Evolutionary conservation across 1,140 invertebrate genomes (phyloP).

Genomic region (Pissodes strobi): DNA sequence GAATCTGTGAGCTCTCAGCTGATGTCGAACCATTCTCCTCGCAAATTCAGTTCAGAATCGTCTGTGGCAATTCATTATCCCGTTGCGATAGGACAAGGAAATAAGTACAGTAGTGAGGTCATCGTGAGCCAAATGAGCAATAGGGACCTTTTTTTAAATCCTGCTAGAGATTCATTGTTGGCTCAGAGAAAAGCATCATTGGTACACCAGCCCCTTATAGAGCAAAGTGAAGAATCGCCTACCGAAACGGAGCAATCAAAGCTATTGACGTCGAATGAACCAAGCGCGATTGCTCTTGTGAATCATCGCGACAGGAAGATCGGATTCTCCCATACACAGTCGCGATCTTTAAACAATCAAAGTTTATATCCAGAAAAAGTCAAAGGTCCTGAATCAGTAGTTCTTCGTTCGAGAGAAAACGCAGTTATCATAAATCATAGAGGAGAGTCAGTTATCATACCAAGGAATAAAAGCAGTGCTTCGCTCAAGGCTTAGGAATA

Average conservation of each 20-base stretch:
- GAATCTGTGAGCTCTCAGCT: too few relatives aligned
- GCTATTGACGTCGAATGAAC: too few relatives aligned
- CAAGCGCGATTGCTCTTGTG: too few relatives aligned
- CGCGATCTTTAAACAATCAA: too few relatives aligned
- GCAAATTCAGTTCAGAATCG: constrained; percentile 12
- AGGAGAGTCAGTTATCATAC: constrained; percentile 13
- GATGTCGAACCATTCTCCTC: too few relatives aligned
- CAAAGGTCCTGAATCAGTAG: neutral
- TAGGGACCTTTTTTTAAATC: constrained; percentile 1
- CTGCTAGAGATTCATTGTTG: neutral
- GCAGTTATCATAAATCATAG: constrained; percentile 11
- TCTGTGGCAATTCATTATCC: neutral
- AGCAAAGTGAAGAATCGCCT: constrained; percentile 27
- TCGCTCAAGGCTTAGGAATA: too few relatives aligned
- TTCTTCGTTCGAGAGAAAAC: neutral
- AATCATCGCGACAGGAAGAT: too few relatives aligned
- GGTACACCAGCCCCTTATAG: constrained; percentile 24
- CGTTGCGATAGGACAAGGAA: neutral
- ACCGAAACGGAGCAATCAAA: too few relatives aligned
- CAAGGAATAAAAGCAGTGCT: too few relatives aligned
- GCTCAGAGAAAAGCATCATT: constrained; percentile 18
- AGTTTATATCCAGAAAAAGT: neutral
- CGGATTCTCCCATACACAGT: too few relatives aligned
- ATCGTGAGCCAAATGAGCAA: too few relatives aligned
- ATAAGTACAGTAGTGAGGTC: neutral